Evolutionary conservation across 2,113 vertebrate species (phyloP).

Genomic region (Percina caprodes): DNA sequence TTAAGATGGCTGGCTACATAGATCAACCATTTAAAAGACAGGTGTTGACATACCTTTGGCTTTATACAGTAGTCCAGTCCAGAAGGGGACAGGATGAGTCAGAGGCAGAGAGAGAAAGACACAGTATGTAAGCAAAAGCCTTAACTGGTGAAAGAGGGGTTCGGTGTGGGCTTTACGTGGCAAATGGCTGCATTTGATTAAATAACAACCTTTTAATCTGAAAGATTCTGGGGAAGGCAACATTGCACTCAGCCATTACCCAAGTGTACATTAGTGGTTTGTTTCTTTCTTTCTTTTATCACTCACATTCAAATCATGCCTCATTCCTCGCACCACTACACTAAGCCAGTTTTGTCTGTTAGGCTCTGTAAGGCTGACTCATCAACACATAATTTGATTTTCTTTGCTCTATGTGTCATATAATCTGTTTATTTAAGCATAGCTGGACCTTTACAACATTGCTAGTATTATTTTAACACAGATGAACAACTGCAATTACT

Average conservation of each 20-base stretch:
- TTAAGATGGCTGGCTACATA: neutral
- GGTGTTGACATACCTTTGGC: neutral
- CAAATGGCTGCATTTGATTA: slow-evolving; percentile 20
- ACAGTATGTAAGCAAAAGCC: neutral
- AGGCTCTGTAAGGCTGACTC: slow-evolving; percentile 16
- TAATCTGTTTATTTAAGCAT: slow-evolving; percentile 21
- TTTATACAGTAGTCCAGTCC: too few species aligned
- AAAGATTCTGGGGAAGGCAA: slow-evolving; percentile 28
- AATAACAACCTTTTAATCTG: slow-evolving; percentile 14
- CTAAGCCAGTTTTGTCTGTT: slow-evolving; percentile 8
- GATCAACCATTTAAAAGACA: neutral
- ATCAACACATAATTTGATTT: slow-evolving; percentile 1
- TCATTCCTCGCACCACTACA: neutral
- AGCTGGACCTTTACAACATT: slow-evolving; percentile 1
- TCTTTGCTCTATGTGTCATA: slow-evolving; percentile 5
- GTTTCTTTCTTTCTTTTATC: neutral
- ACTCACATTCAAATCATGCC: slow-evolving; percentile 20
- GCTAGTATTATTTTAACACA: neutral
- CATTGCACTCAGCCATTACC: neutral
- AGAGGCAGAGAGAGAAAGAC: neutral
- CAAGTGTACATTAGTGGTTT: neutral
- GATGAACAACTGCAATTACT: neutral
- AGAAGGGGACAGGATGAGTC: slow-evolving; percentile 4
- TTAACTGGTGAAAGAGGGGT: slow-evolving; percentile 1
- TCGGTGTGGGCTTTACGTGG: neutral